These are phyloP conservation scores for Nomada fabriciana DNA, from an alignment of 2,888 invertebrate genomes.

Conservation along the genomic window DNA sequence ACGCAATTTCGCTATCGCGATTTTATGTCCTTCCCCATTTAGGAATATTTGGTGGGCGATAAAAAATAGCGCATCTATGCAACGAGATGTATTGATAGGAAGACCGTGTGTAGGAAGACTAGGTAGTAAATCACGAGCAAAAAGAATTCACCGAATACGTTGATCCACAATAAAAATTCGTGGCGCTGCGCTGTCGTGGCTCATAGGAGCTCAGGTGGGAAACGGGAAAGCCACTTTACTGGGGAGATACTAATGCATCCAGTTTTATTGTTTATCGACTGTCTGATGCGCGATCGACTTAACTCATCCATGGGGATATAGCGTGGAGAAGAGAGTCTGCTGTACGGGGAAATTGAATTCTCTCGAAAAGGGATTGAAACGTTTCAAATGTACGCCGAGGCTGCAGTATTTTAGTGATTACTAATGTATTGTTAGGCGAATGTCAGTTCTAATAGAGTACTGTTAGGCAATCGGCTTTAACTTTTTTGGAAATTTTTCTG, in stretches of 20 bases:
- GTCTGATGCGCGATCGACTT: constrained; percentile 34
- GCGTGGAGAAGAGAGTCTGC: neutral
- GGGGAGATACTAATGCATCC: constrained; percentile 44
- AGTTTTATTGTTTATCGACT: constrained; percentile 47
- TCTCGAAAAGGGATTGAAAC: neutral
- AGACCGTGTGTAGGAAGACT: constrained; percentile 49
- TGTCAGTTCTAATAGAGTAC: too few species aligned
- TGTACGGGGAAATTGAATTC: constrained; percentile 29
- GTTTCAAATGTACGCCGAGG: neutral
- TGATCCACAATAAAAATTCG: constrained; percentile 68
- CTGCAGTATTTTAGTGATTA: too few species aligned
- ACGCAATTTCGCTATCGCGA: constrained; percentile 78
- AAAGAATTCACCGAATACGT: constrained; percentile 70
- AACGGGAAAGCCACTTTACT: constrained; percentile 12
- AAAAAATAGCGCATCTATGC: constrained; percentile 61
- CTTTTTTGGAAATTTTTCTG: too few species aligned
- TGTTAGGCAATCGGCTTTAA: too few species aligned
- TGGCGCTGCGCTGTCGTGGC: constrained; percentile 32
- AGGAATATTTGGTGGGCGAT: constrained; percentile 74
- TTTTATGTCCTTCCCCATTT: constrained; percentile 77
- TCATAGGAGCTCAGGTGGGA: constrained; percentile 1
- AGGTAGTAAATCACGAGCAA: constrained; percentile 69
- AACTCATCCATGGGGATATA: constrained; percentile 8
- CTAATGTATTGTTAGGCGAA: too few species aligned
- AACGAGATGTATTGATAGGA: constrained; percentile 24